Evolutionary conservation across 2,797 vertebrate species (phyloP).

Genomic region (Momotus momota): DNA sequence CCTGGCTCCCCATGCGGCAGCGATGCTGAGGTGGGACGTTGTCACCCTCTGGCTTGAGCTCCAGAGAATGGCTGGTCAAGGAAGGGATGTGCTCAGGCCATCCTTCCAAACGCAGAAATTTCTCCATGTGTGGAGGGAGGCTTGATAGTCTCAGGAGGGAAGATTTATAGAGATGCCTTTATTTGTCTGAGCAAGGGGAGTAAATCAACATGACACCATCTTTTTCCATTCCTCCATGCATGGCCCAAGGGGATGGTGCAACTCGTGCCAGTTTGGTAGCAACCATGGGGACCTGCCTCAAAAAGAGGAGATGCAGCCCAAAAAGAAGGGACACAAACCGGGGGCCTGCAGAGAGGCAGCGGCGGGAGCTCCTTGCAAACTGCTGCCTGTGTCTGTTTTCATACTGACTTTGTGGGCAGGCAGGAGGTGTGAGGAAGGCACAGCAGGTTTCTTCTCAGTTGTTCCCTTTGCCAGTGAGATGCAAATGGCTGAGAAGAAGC

Average conservation of each 20-base stretch:
- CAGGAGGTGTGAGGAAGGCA: background rate
- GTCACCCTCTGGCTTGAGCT: background rate
- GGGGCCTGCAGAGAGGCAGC: background rate
- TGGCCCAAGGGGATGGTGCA: background rate
- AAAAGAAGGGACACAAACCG: fast-evolving
- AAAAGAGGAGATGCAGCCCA: background rate
- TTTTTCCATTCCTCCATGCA: fast-evolving
- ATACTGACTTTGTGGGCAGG: background rate
- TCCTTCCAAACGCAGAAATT: background rate
- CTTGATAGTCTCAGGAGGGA: fast-evolving
- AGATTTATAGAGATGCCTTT: background rate
- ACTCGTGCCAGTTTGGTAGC: fast-evolving
- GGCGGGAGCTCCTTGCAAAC: background rate
- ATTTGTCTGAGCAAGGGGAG: background rate
- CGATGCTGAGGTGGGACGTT: fast-evolving
- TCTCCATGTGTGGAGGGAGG: background rate
- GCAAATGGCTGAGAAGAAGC: background rate
- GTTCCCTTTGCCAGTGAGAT: background rate
- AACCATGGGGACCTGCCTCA: fast-evolving
- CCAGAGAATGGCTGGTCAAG: background rate
- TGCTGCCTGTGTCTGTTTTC: fast-evolving
- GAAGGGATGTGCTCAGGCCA: background rate
- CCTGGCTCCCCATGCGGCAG: fast-evolving
- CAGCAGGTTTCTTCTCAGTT: background rate
- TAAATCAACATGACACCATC: fast-evolving